Evolutionary conservation across 2,113 vertebrate genomes (phyloP).

Genomic region (Saguinus imperator): DNA sequence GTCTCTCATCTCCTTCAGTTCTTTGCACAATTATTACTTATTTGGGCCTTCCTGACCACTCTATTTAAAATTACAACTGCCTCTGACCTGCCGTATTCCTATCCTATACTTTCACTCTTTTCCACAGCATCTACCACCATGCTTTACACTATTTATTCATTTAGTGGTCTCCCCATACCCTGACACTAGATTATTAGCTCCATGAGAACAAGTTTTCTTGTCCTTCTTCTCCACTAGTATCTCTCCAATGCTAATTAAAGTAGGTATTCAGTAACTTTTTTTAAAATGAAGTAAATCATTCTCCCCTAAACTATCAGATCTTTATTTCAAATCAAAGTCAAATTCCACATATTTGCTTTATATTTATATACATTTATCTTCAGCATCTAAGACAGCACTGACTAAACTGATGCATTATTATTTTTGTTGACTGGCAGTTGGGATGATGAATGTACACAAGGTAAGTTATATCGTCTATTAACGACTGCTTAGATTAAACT

Average conservation of each 20-base stretch:
- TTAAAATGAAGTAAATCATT: background rate
- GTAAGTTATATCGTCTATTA: constrained; percentile 10
- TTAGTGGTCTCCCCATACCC: background rate
- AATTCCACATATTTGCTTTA: background rate
- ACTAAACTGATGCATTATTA: background rate
- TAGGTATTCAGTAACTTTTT: background rate
- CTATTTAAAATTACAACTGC: background rate
- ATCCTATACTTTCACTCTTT: background rate
- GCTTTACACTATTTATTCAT: background rate
- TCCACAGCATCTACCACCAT: background rate
- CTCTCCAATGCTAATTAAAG: background rate
- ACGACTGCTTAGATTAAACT: constrained; percentile 28
- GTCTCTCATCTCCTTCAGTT: background rate
- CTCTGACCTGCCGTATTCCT: background rate
- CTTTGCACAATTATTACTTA: background rate
- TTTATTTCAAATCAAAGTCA: constrained; percentile 33
- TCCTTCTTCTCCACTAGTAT: background rate
- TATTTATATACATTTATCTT: constrained; percentile 1
- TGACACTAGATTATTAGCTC: background rate
- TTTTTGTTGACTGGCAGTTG: background rate
- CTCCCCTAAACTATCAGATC: background rate
- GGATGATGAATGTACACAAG: constrained; percentile 18
- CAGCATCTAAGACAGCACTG: background rate
- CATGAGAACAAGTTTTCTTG: background rate
- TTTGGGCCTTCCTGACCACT: background rate